These are phyloP conservation scores for Leiothrix lutea DNA, from an alignment of 2,113 vertebrate genomes.

Conservation along the genomic window DNA sequence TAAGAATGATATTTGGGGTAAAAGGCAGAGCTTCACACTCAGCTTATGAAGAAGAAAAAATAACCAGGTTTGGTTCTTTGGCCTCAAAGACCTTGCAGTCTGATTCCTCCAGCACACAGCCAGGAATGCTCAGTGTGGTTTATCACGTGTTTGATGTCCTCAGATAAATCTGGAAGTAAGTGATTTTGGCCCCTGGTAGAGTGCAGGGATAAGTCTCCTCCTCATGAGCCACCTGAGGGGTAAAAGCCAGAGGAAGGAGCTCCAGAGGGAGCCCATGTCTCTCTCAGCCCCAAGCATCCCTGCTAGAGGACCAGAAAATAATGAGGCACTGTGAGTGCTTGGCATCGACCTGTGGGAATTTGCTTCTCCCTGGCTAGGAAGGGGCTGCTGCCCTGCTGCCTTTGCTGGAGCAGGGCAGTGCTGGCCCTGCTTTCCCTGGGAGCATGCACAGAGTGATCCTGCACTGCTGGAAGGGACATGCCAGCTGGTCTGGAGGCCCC, in stretches of 20 bases:
- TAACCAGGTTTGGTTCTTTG: not conserved
- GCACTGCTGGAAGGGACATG: not conserved
- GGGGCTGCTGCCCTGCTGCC: not conserved
- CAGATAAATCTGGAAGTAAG: not conserved
- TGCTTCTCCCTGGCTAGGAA: not conserved
- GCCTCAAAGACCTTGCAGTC: not conserved
- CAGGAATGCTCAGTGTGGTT: not conserved
- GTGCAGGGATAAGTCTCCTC: not conserved
- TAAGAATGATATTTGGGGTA: too few relatives aligned
- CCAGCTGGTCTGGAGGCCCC: not conserved
- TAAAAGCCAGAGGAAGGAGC: not conserved
- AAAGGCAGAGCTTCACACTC: not conserved
- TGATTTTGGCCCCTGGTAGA: not conserved
- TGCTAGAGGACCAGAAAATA: not conserved
- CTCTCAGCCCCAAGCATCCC: not conserved
- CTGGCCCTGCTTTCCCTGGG: not conserved
- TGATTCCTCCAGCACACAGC: not conserved
- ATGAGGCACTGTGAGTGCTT: accelerated
- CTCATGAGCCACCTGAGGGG: accelerated
- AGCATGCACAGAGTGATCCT: not conserved
- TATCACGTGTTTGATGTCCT: not conserved
- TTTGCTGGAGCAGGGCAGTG: not conserved
- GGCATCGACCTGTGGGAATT: not conserved
- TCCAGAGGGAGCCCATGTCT: not conserved
- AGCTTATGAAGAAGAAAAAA: not conserved